Evolutionary conservation across 1,140 invertebrate species (phyloP).

Genomic region (Phymastichus coffea): DNA sequence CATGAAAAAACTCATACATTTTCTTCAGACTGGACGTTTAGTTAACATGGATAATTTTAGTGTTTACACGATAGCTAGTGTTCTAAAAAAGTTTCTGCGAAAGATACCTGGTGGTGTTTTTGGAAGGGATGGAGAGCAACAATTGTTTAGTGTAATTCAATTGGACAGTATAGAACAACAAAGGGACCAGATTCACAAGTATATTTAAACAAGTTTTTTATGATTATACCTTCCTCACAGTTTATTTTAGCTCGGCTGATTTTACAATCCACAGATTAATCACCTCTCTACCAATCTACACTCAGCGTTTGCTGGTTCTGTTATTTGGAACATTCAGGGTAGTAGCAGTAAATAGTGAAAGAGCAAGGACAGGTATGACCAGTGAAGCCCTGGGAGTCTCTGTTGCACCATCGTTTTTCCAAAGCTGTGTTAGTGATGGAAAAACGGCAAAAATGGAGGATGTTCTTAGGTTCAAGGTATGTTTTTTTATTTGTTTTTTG

Average conservation of each 20-base stretch:
- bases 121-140: slow-evolving; percentile 84
- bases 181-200: slow-evolving; percentile 90
- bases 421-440: slow-evolving; percentile 90
- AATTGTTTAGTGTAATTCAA: slow-evolving; percentile 86
- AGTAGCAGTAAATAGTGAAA: slow-evolving; percentile 90
- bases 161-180: slow-evolving; percentile 77
- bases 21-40: slow-evolving; percentile 88
- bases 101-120: slow-evolving; percentile 97
- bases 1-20: slow-evolving; percentile 95
- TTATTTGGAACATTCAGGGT: slow-evolving; percentile 97
- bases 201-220: slow-evolving; percentile 39
- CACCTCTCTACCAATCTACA: slow-evolving; percentile 81
- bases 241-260: not conserved
- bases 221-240: slow-evolving; percentile 11
- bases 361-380: slow-evolving; percentile 89
- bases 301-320: slow-evolving; percentile 90
- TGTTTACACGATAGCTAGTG: slow-evolving; percentile 97
- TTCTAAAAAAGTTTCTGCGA: slow-evolving; percentile 95
- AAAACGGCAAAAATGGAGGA: slow-evolving; percentile 94
- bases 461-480: slow-evolving; percentile 88
- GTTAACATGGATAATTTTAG: slow-evolving; percentile 98
- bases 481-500: not conserved
- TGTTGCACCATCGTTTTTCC: slow-evolving; percentile 98
- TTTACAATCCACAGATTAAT: slow-evolving; percentile 74
- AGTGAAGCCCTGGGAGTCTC: slow-evolving; percentile 93